Conservation (phyloP, 2,113 vertebrate genomes). For the Machaerirhynchus nigripectus region DNA sequence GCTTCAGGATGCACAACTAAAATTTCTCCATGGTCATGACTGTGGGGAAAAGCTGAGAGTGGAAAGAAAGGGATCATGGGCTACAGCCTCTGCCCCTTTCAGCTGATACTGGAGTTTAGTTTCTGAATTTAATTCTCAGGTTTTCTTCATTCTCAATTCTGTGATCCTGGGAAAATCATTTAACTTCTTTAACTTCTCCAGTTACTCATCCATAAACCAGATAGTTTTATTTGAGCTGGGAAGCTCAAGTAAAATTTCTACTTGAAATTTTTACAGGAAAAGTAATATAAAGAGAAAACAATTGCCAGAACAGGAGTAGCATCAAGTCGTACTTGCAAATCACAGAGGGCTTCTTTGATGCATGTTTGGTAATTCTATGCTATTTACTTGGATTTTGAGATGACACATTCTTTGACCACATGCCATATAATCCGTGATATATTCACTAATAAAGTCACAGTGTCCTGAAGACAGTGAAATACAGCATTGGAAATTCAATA, state of each 20-base stretch:
- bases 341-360: background rate
- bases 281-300: background rate
- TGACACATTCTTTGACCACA: background rate
- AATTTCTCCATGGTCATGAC: background rate
- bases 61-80: background rate
- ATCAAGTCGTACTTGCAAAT: background rate
- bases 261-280: constrained; percentile 1
- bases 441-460: background rate
- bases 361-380: background rate
- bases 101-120: background rate
- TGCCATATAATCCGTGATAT: background rate
- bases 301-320: constrained; percentile 14
- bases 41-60: background rate
- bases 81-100: background rate
- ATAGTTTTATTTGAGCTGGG: constrained; percentile 10
- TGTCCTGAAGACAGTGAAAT: background rate
- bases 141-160: background rate
- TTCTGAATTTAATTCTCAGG: background rate
- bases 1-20: background rate
- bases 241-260: background rate
- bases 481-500: background rate
- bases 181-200: constrained; percentile 8
- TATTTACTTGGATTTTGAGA: background rate
- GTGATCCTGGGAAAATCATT: constrained; percentile 45
- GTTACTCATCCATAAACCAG: constrained; percentile 34